Evolutionary conservation across 2,888 invertebrate species (phyloP).

Genomic region (Unio pictorum): DNA sequence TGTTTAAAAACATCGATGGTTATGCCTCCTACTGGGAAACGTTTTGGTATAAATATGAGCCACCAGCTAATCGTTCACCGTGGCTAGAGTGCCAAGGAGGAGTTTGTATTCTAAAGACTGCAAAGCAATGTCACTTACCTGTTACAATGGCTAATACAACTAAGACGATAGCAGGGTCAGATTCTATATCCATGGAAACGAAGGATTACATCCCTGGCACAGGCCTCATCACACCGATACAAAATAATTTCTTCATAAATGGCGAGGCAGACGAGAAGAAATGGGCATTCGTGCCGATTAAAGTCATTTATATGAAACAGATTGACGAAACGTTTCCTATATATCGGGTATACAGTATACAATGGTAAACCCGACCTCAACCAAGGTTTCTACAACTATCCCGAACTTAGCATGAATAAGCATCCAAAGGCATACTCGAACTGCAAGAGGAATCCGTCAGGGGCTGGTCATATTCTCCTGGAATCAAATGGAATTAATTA

Average conservation of each 20-base stretch:
- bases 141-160: too few relatives aligned
- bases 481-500: slow-evolving; percentile 52
- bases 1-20: slow-evolving; percentile 33
- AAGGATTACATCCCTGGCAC: too few relatives aligned
- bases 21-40: slow-evolving; percentile 26
- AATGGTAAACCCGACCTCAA: too few relatives aligned
- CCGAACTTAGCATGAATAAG: too few relatives aligned
- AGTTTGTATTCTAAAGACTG: too few relatives aligned
- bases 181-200: too few relatives aligned
- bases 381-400: too few relatives aligned
- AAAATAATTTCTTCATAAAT: slow-evolving; percentile 48
- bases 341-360: slow-evolving; percentile 2
- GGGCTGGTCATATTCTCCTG: slow-evolving; percentile 39
- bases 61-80: slow-evolving; percentile 9
- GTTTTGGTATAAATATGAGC: slow-evolving; percentile 29
- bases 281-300: slow-evolving; percentile 52
- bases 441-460: too few relatives aligned
- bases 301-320: slow-evolving; percentile 32
- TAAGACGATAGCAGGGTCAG: too few relatives aligned
- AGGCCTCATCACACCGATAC: slow-evolving; percentile 8
- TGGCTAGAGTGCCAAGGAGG: too few relatives aligned
- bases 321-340: background rate
- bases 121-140: too few relatives aligned
- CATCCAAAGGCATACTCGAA: too few relatives aligned
- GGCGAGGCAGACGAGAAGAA: slow-evolving; percentile 37